phyloP scores from a whole-genome alignment of 2,888 invertebrate genomes.

The Schrankia costaestrigalis region DNA sequence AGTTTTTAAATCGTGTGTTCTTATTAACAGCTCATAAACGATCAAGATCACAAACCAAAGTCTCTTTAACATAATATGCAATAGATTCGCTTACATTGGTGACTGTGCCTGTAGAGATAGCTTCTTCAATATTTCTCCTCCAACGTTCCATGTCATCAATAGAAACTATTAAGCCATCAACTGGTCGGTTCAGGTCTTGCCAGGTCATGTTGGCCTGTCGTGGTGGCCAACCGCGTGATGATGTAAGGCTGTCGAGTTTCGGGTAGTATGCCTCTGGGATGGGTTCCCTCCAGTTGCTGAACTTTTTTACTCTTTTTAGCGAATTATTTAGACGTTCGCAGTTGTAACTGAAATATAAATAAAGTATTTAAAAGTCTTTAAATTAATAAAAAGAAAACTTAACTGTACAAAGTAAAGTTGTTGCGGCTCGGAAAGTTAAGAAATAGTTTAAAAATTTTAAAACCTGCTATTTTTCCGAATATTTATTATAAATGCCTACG shows the following conservation, averaged over 20 bases:
- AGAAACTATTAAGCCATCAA: constrained; percentile 81
- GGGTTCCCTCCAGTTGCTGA: constrained; percentile 84
- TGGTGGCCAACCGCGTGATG: constrained; percentile 87
- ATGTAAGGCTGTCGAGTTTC: constrained; percentile 86
- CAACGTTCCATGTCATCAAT: constrained; percentile 86
- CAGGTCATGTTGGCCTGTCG: constrained; percentile 82
- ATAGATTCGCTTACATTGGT: constrained; percentile 64
- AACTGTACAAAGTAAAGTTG: no score
- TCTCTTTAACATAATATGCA: not conserved
- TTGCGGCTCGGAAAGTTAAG: no score
- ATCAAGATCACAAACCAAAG: not conserved
- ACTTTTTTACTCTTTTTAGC: constrained; percentile 82
- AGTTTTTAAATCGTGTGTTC: no score
- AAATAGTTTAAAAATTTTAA: no score
- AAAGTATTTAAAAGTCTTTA: no score
- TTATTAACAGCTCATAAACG: no score
- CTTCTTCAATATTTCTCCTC: constrained; percentile 87
- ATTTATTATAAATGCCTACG: no score
- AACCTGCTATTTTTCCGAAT: no score
- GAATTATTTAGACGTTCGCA: constrained; percentile 87
- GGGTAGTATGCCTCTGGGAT: constrained; percentile 91
- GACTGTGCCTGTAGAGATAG: constrained; percentile 86
- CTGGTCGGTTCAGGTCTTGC: constrained; percentile 84
- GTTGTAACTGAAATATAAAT: constrained; percentile 83
- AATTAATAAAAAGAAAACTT: no score